phyloP scores from a whole-genome alignment of 2,797 vertebrate genomes.

The Tamandua tetradactyla region DNA sequence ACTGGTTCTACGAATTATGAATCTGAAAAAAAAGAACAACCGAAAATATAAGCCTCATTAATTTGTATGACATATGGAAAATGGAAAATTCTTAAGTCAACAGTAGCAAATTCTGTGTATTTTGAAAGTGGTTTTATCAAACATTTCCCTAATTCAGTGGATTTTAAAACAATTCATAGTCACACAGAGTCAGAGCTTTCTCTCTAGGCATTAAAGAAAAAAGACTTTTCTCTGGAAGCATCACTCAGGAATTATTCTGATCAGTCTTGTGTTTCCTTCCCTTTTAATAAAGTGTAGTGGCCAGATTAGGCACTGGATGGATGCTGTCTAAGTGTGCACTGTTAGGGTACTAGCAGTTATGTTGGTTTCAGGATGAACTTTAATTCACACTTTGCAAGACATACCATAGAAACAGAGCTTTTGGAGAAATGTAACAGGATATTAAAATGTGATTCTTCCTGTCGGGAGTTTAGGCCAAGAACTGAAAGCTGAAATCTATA shows the following conservation, averaged over 20 bases:
- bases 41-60: conserved; percentile 39
- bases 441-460: conserved; percentile 26
- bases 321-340: not conserved
- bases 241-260: not conserved
- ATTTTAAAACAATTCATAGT: conserved; percentile 43
- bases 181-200: not conserved
- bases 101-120: conserved; percentile 19
- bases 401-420: not conserved
- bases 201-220: not conserved
- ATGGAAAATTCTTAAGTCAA: conserved; percentile 30
- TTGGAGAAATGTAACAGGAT: not conserved
- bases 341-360: not conserved
- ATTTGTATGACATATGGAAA: conserved; percentile 27
- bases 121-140: conserved; percentile 16
- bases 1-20: conserved; percentile 14
- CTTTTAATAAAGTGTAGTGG: not conserved
- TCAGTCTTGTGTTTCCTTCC: not conserved
- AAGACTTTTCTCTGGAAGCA: not conserved
- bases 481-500: not conserved
- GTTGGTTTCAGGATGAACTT: not conserved
- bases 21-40: conserved; percentile 24
- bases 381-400: not conserved
- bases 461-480: not conserved
- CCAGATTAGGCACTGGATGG: not conserved
- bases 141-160: not conserved